Conservation (phyloP, 2,113 vertebrate genomes). For the Ifrita kowaldi region DNA sequence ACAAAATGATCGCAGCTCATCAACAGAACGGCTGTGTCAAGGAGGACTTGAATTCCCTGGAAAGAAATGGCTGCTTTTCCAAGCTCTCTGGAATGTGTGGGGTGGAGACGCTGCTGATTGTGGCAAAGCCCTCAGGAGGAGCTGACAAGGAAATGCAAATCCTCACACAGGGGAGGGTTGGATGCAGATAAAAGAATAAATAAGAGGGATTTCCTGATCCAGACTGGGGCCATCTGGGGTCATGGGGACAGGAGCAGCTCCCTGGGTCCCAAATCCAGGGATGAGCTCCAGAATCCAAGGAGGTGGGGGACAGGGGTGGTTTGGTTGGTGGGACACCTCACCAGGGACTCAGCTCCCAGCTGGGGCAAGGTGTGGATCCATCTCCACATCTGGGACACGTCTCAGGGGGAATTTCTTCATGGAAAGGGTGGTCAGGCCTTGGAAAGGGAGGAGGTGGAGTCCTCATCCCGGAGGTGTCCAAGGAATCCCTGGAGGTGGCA, state of each 20-base stretch:
- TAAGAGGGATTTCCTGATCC: background rate
- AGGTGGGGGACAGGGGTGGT: rapidly evolving
- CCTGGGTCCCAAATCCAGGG: background rate
- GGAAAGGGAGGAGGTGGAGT: background rate
- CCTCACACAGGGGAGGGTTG: background rate
- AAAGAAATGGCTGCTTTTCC: background rate
- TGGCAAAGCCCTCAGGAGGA: background rate
- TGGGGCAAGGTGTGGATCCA: background rate
- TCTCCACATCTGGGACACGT: rapidly evolving
- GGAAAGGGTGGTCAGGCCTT: background rate
- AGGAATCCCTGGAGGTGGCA: background rate
- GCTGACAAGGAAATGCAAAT: background rate
- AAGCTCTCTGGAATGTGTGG: background rate
- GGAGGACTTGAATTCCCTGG: background rate
- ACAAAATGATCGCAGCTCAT: background rate
- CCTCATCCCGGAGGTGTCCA: background rate
- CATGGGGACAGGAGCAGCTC: background rate
- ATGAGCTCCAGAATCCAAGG: rapidly evolving
- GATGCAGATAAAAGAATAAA: background rate
- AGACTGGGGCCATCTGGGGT: background rate
- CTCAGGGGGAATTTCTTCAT: background rate
- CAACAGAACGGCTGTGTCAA: background rate
- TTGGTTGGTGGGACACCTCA: background rate
- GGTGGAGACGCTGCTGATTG: background rate
- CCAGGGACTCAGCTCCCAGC: rapidly evolving